Evolutionary conservation across 2,113 vertebrate genomes (phyloP).

Genomic region (Elephantulus edwardii): DNA sequence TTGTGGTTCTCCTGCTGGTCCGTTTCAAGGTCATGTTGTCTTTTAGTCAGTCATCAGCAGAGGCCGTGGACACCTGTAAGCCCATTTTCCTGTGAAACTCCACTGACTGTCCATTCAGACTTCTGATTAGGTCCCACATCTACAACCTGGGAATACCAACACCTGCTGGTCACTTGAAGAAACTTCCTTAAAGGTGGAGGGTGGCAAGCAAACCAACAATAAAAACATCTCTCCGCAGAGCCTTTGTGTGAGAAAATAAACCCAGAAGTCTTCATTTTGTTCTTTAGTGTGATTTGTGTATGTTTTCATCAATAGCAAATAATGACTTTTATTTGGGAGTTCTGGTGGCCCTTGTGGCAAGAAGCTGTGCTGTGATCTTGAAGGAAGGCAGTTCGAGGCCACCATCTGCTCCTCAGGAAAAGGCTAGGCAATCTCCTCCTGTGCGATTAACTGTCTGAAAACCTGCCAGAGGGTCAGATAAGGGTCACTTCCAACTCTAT

Average conservation of each 20-base stretch:
- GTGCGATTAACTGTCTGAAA: too few relatives aligned
- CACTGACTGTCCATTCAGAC: neutral
- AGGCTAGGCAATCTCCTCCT: too few relatives aligned
- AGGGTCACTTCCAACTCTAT: too few relatives aligned
- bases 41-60: neutral
- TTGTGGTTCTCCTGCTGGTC: neutral
- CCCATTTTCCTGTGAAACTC: neutral
- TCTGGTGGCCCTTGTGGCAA: too few relatives aligned
- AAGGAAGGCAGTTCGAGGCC: too few relatives aligned
- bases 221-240: neutral
- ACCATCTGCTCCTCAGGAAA: too few relatives aligned
- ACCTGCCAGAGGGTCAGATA: too few relatives aligned
- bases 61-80: neutral
- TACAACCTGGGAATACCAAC: neutral
- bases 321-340: conserved; percentile 68
- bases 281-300: conserved; percentile 69
- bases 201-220: neutral
- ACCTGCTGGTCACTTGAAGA: neutral
- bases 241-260: conserved; percentile 50
- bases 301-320: conserved; percentile 73
- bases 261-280: conserved; percentile 35
- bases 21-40: neutral
- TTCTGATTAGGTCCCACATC: neutral
- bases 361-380: too few relatives aligned
- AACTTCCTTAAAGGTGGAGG: neutral